Evolutionary conservation across 2,888 invertebrate genomes (phyloP).

Genomic region (Cantharis nigra): DNA sequence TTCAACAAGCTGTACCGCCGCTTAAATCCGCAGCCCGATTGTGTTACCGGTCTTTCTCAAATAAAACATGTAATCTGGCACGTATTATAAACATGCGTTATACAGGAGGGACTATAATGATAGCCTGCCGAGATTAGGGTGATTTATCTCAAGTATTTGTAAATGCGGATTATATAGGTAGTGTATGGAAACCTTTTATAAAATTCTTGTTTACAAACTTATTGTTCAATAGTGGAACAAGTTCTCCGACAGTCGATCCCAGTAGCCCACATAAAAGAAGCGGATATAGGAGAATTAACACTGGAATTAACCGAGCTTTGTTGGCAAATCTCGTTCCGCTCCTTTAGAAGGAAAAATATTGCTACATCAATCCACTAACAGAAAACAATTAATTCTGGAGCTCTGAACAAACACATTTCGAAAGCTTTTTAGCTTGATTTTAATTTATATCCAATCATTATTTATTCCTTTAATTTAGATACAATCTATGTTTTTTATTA

Average conservation of each 20-base stretch:
- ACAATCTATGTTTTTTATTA: background rate
- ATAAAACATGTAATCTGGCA: slow-evolving; percentile 53
- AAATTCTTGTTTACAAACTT: slow-evolving; percentile 41
- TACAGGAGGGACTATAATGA: slow-evolving; percentile 44
- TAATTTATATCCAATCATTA: background rate
- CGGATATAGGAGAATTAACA: slow-evolving; percentile 23
- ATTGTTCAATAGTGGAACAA: slow-evolving; percentile 34
- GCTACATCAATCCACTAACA: slow-evolving; percentile 48
- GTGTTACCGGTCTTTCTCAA: slow-evolving; percentile 46
- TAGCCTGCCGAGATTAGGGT: slow-evolving; percentile 49
- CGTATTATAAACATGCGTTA: slow-evolving; percentile 51
- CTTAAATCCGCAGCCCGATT: slow-evolving; percentile 41
- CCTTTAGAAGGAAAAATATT: slow-evolving; percentile 35
- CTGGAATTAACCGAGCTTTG: slow-evolving; percentile 26
- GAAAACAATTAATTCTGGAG: slow-evolving; percentile 47
- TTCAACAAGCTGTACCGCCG: slow-evolving; percentile 51
- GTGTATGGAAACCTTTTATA: slow-evolving; percentile 40
- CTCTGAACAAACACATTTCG: background rate
- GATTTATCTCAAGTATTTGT: slow-evolving; percentile 55
- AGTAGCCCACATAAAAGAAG: slow-evolving; percentile 23
- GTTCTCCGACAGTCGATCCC: slow-evolving; percentile 30
- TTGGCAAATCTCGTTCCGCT: slow-evolving; percentile 27
- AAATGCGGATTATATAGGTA: slow-evolving; percentile 48
- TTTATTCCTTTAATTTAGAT: background rate
- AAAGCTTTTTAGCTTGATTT: background rate